A percentile compares a stretch with the other conserved stretches of the same genome.
Conservation (phyloP, 2,888 invertebrate species). For the Lycia hirtaria region DNA sequence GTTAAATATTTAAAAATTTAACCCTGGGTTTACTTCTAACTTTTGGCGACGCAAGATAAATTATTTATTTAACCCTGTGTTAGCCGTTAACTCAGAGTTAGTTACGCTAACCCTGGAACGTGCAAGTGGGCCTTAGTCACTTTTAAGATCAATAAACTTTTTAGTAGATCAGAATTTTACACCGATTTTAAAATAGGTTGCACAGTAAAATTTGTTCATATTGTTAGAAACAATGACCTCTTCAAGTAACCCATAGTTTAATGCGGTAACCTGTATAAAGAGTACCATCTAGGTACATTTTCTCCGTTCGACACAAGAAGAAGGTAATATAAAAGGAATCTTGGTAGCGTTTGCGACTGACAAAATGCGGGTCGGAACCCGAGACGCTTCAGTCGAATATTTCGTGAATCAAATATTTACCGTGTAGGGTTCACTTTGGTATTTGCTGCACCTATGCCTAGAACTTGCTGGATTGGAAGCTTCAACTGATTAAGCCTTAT, state of each 20-base stretch:
- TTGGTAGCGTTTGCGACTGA: constrained; percentile 41
- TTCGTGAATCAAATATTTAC: constrained; percentile 49
- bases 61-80: background rate
- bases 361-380: constrained; percentile 43
- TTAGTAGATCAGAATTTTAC: too few species aligned
- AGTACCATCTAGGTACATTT: constrained; percentile 13
- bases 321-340: constrained; percentile 46
- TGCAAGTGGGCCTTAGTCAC: background rate
- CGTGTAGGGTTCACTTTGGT: constrained; percentile 40
- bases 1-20: background rate
- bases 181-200: too few species aligned
- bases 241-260: too few species aligned
- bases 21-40: background rate
- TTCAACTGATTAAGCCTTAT: constrained; percentile 25
- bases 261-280: too few species aligned
- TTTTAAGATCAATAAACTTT: too few species aligned
- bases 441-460: constrained; percentile 43
- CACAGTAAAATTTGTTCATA: too few species aligned
- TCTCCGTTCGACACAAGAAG: constrained; percentile 28
- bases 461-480: constrained; percentile 30
- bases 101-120: background rate
- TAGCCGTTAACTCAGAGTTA: background rate
- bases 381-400: constrained; percentile 44
- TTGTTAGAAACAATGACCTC: too few species aligned
- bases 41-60: background rate